phyloP scores from a whole-genome alignment of 1,140 invertebrate species.

The Elymnias hypermnestra region DNA sequence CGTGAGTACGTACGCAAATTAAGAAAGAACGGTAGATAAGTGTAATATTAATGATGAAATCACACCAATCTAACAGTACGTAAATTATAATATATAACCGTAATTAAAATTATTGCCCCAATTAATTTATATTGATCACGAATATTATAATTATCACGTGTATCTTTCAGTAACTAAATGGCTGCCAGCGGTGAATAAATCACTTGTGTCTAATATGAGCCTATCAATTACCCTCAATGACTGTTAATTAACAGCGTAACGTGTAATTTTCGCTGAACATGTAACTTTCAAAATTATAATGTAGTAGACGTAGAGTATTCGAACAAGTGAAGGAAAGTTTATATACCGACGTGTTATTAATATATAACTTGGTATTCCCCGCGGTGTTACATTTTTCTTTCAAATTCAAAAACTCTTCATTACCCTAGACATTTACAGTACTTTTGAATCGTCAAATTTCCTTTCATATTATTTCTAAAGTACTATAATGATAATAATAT shows the following conservation, averaged over 20 bases:
- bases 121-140: constrained; percentile 26
- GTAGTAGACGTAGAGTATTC: constrained; percentile 9
- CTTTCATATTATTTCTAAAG: no score
- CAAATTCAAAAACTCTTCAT: no score
- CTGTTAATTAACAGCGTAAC: constrained; percentile 36
- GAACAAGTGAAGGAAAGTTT: constrained; percentile 9
- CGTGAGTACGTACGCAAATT: no score
- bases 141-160: constrained; percentile 15
- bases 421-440: no score
- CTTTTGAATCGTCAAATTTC: no score
- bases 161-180: constrained; percentile 21
- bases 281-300: constrained; percentile 33
- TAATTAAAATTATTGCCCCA: constrained; percentile 22
- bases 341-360: background rate
- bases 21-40: no score
- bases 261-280: constrained; percentile 32
- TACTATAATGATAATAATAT: no score
- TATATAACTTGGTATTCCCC: no score
- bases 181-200: constrained; percentile 26
- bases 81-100: constrained; percentile 15
- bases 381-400: no score
- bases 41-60: no score
- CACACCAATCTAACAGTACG: no score
- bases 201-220: constrained; percentile 28
- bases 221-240: constrained; percentile 40